A percentile compares a stretch with the other conserved stretches of the same genome.
Conservation (phyloP, 2,888 invertebrate genomes). For the Tetragonisca angustula region DNA sequence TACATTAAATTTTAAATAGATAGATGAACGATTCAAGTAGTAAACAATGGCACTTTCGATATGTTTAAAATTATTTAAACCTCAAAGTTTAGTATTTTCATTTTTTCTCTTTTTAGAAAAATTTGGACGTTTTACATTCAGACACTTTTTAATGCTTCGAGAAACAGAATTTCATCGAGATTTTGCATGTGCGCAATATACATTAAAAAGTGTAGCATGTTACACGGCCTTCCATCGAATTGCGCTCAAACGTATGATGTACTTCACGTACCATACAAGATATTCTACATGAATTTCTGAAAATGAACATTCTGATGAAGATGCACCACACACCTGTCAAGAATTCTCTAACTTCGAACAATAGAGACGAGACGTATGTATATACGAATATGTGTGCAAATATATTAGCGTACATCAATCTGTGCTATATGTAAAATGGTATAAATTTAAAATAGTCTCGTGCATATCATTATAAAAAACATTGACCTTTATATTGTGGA, state of each 20-base stretch:
- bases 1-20: not conserved
- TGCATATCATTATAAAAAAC: slow-evolving; percentile 13
- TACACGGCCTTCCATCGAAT: slow-evolving; percentile 53
- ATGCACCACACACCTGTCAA: slow-evolving; percentile 45
- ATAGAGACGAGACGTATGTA: slow-evolving; percentile 44
- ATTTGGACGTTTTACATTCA: not conserved
- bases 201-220: slow-evolving; percentile 38
- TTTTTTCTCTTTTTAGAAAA: not conserved
- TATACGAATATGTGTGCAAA: slow-evolving; percentile 68
- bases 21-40: not conserved
- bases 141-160: not conserved
- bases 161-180: slow-evolving; percentile 52
- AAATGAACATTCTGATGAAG: slow-evolving; percentile 46
- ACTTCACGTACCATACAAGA: slow-evolving; percentile 36
- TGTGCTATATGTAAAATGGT: slow-evolving; percentile 56
- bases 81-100: not conserved
- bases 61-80: not conserved
- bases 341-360: slow-evolving; percentile 41
- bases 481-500: slow-evolving; percentile 28
- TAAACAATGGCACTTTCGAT: not conserved
- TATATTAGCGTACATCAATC: slow-evolving; percentile 77
- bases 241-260: slow-evolving; percentile 51
- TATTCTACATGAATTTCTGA: slow-evolving; percentile 28
- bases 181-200: slow-evolving; percentile 40
- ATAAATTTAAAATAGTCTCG: slow-evolving; percentile 16